phyloP scores from a whole-genome alignment of 2,888 invertebrate species.

The Epistrophe grossulariae region DNA sequence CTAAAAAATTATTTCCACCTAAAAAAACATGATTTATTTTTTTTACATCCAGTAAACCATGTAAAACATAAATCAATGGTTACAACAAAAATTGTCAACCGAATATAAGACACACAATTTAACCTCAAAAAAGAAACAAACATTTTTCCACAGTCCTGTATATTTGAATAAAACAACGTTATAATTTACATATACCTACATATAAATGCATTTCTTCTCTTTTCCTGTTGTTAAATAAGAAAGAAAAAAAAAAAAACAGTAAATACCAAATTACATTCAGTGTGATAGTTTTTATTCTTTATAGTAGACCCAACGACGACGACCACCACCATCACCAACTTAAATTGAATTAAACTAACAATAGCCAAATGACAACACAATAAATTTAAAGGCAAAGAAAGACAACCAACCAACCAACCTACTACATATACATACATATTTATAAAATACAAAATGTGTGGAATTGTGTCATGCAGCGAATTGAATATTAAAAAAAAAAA shows the following conservation, averaged over 20 bases:
- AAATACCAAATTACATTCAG: conserved; percentile 15
- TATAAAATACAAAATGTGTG: conserved; percentile 34
- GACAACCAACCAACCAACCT: conserved; percentile 8
- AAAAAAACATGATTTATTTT: too few species aligned
- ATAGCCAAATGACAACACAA: conserved; percentile 46
- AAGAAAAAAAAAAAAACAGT: not conserved
- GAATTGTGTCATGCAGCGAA: conserved; percentile 53
- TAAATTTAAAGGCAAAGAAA: conserved; percentile 16
- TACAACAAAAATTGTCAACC: not conserved
- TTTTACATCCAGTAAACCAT: too few species aligned
- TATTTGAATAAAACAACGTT: not conserved
- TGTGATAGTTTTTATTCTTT: conserved; percentile 44
- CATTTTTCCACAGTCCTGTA: not conserved
- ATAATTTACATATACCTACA: not conserved
- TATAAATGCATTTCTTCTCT: not conserved
- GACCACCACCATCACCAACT: conserved; percentile 26
- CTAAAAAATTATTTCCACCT: too few species aligned
- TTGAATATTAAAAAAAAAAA: conserved; percentile 28
- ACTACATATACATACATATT: not conserved
- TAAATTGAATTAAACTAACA: conserved; percentile 60
- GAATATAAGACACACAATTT: not conserved
- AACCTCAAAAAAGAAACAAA: not conserved
- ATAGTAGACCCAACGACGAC: conserved; percentile 57
- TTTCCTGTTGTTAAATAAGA: conserved; percentile 30
- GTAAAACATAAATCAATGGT: too few species aligned